phyloP scores from a whole-genome alignment of 2,888 invertebrate genomes.

The Drosophila quasianomalipes region DNA sequence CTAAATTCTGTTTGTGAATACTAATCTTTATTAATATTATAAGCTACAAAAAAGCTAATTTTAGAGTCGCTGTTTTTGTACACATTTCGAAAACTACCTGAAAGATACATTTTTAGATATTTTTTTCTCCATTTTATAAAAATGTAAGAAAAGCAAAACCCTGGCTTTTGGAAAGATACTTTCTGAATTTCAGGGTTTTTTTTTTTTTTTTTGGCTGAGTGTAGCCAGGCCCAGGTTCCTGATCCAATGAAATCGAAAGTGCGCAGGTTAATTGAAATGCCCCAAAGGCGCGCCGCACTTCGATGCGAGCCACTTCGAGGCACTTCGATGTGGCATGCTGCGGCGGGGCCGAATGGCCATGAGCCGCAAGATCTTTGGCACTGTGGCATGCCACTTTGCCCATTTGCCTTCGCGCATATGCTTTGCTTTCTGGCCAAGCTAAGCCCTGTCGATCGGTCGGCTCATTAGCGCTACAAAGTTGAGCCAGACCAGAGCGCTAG shows the following conservation, averaged over 20 bases:
- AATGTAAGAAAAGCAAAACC: background rate
- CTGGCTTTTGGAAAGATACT: background rate
- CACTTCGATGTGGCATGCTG: slow-evolving; percentile 32
- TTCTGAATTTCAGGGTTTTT: background rate
- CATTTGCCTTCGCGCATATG: slow-evolving; percentile 46
- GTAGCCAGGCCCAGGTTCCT: slow-evolving; percentile 15
- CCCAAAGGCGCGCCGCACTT: slow-evolving; percentile 64
- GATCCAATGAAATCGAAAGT: slow-evolving; percentile 75
- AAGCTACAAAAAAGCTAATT: background rate
- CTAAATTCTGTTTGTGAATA: background rate
- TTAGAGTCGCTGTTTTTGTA: background rate
- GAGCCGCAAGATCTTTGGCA: slow-evolving; percentile 56
- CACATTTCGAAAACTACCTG: background rate
- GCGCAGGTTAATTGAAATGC: slow-evolving; percentile 79
- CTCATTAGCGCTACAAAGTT: slow-evolving; percentile 49
- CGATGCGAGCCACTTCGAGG: slow-evolving; percentile 5
- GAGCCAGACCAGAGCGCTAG: slow-evolving; percentile 32
- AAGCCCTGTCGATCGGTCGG: slow-evolving; percentile 7
- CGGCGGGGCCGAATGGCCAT: slow-evolving; percentile 40
- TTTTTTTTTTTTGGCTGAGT: background rate
- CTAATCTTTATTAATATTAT: background rate
- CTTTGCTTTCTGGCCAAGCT: background rate
- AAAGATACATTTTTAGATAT: background rate
- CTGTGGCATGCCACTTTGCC: slow-evolving; percentile 45
- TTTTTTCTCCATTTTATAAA: background rate